These are phyloP conservation scores for Camponotus vicinus DNA, from an alignment of 1,140 invertebrate genomes.

Conservation along the genomic window DNA sequence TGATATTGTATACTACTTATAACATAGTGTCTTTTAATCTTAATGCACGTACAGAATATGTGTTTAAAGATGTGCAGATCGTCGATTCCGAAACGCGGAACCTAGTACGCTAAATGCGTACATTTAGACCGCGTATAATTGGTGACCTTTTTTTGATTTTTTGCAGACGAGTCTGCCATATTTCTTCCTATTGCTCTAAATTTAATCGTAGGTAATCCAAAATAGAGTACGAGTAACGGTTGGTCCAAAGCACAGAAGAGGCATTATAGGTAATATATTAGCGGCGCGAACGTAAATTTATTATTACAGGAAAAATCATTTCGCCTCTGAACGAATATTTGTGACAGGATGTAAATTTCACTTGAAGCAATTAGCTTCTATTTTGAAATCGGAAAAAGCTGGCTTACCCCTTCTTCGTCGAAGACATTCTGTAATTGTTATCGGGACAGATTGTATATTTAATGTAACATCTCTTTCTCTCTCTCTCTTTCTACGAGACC, in stretches of 20 bases:
- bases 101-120: neutral
- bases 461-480: slow-evolving; percentile 9
- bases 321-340: neutral
- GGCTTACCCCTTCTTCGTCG: slow-evolving; percentile 58
- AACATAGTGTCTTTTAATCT: neutral
- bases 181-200: slow-evolving; percentile 63
- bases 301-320: neutral
- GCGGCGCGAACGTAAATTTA: neutral
- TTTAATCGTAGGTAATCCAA: slow-evolving; percentile 56
- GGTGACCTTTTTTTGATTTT: neutral
- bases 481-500: too few relatives aligned
- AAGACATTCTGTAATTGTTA: slow-evolving; percentile 47
- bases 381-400: slow-evolving; percentile 6
- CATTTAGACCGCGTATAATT: neutral
- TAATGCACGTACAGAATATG: neutral
- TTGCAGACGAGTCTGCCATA: neutral
- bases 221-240: slow-evolving; percentile 54
- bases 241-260: too few relatives aligned
- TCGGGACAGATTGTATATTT: slow-evolving; percentile 23
- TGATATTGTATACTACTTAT: neutral
- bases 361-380: too few relatives aligned
- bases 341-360: too few relatives aligned
- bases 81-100: neutral
- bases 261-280: neutral
- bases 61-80: neutral